Conservation (phyloP, 2,113 vertebrate genomes). For the Salminus brasiliensis region DNA sequence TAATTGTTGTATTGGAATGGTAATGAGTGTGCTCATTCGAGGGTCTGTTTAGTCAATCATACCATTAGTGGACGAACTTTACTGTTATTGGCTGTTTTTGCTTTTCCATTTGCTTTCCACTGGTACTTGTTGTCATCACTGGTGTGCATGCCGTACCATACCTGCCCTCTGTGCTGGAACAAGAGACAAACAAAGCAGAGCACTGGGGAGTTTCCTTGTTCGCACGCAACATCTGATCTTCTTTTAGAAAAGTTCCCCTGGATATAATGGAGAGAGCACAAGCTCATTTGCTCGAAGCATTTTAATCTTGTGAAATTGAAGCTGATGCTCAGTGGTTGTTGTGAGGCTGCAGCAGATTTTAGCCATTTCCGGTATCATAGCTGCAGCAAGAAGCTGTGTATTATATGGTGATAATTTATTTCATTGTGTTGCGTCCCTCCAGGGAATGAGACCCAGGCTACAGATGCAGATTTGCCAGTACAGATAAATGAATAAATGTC, state of each 20-base stretch:
- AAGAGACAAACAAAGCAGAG: no score
- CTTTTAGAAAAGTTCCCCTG: no score
- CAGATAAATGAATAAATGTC: background rate
- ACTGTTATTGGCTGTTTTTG: no score
- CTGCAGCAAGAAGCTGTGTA: no score
- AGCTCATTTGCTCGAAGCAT: no score
- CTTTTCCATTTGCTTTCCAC: background rate
- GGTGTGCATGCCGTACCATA: background rate
- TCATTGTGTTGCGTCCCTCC: background rate
- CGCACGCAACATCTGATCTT: no score
- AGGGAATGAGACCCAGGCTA: background rate
- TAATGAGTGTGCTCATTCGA: no score
- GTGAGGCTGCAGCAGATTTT: background rate
- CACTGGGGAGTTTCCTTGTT: no score
- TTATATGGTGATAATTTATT: background rate
- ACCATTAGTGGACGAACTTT: no score
- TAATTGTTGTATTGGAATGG: no score
- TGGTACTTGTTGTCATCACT: background rate
- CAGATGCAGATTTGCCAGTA: conserved; percentile 15
- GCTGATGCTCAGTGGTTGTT: background rate
- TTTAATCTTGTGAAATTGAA: background rate
- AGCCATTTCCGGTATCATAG: background rate
- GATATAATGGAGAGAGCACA: background rate
- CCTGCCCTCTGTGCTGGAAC: no score
- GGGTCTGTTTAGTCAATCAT: no score